These are phyloP conservation scores for Pterocles gutturalis DNA, from an alignment of 2,113 vertebrate genomes.

Conservation along the genomic window DNA sequence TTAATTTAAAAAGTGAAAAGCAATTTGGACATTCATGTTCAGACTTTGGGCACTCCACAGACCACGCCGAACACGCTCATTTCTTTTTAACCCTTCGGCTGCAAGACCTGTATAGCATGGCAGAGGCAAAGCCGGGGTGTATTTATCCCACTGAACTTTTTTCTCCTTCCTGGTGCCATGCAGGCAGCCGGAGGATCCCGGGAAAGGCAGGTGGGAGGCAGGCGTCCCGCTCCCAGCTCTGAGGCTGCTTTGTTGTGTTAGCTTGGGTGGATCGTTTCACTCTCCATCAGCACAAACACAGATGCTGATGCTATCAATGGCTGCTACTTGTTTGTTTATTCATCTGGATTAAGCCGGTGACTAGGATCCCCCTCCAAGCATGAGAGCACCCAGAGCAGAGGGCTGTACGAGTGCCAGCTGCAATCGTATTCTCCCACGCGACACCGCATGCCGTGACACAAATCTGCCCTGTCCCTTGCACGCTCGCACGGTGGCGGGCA, in stretches of 20 bases:
- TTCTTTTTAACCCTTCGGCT: conserved; percentile 40
- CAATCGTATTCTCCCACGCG: rapidly evolving
- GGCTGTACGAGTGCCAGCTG: background rate
- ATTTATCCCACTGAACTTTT: background rate
- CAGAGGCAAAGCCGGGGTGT: background rate
- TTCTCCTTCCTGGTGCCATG: background rate
- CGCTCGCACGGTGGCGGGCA: rapidly evolving
- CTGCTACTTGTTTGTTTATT: conserved; percentile 11
- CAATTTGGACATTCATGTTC: conserved; percentile 68
- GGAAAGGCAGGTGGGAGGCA: conserved; percentile 3
- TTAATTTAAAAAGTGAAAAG: conserved; percentile 69
- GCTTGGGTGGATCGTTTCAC: background rate
- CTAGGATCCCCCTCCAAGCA: background rate
- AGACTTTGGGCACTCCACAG: background rate
- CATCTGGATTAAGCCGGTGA: background rate
- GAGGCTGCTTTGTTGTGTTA: background rate
- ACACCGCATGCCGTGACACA: rapidly evolving
- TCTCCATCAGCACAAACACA: background rate
- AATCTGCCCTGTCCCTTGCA: background rate
- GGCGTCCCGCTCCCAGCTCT: rapidly evolving
- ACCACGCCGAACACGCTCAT: background rate
- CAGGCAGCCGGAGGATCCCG: background rate
- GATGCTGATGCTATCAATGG: conserved; percentile 3
- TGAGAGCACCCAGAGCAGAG: background rate
- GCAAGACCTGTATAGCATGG: background rate